Evolutionary conservation across 2,113 vertebrate species (phyloP), one percentile per base, ranked within the genome.

Genomic region (Penelope pileata): DNA sequence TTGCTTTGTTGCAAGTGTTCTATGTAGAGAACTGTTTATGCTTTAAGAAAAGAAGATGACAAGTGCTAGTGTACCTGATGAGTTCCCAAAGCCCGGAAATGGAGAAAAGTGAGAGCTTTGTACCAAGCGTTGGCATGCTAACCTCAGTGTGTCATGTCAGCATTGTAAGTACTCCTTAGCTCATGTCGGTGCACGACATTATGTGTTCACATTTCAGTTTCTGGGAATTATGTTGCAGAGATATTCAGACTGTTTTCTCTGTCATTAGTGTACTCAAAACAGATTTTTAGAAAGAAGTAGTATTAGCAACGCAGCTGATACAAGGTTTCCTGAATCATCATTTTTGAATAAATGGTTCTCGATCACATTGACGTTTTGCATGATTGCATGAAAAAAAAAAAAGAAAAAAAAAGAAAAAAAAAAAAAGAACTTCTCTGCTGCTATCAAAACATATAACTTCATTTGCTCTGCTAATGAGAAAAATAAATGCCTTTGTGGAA

Each of bases 311-410:
- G 78, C 92, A 80, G 64, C 86, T 95, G 54, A 81, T 90, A 83
- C 80, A 69, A 90, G 58, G 32, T 78, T 76, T 94, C 58, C 73
- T 6, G 1, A 56, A 77, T 86, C 64, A 76, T 93, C 86, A 88
- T 59, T 96, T 97, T 91, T 12, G 77, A 97, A 91, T 93, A 96
- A 95, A 84, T 50, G 29, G 66, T 83, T 56, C 73, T 96, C 84
- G 42, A 90, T 91, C 54, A 4, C 51, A 45, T 51, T 91, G 87
- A 72, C 86, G 50, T 75, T 75, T 90, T 91, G 43, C 43, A 66
- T 89, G 42, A 84, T 43, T 26, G 80, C 84, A 76, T 14, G 19
- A 70, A 83, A 90, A 90, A 38, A 70, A 72, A 54, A 54, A 15
- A 67, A 86, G 90, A 87, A 27, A 50, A 81, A 47, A 42, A 15